A percentile compares a stretch with the other conserved stretches of the same genome.
These are phyloP conservation scores for Acleris sparsana DNA, from an alignment of 2,888 invertebrate species.

Conservation along the genomic window DNA sequence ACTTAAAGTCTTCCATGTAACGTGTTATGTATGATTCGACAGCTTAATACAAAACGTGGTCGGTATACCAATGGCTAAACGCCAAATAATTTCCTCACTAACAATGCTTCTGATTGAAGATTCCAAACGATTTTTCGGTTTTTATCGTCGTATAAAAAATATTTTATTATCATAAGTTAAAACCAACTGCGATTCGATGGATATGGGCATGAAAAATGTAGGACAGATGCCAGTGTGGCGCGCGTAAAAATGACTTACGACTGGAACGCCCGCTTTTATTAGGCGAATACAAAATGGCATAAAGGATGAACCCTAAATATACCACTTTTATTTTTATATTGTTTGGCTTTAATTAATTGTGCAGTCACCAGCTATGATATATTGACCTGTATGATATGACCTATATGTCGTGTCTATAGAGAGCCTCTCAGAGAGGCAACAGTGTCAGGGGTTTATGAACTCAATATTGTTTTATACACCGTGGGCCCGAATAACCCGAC, in stretches of 20 bases:
- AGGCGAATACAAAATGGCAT: conserved; percentile 3
- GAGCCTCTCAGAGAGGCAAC: no score
- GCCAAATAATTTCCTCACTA: no score
- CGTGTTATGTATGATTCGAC: no score
- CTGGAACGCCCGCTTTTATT: conserved; percentile 6
- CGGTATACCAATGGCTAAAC: no score
- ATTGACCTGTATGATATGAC: no score
- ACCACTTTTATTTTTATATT: background rate
- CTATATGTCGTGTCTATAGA: no score
- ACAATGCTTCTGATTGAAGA: no score
- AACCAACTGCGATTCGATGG: conserved; percentile 10
- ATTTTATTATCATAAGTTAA: conserved; percentile 8
- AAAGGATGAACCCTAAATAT: background rate
- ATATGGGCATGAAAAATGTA: conserved; percentile 36
- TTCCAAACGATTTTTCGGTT: background rate
- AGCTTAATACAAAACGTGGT: no score
- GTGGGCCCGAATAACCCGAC: no score
- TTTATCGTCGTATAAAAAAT: background rate
- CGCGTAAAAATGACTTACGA: conserved; percentile 22
- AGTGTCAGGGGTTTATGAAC: no score
- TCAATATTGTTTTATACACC: no score
- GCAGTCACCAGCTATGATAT: background rate
- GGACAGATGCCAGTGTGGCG: conserved; percentile 27
- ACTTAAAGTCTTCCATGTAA: no score
- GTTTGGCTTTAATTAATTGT: background rate